A percentile compares a stretch with the other conserved stretches of the same genome.
Conservation (phyloP, 2,888 invertebrate species). For the Leptinotarsa tumamoca region DNA sequence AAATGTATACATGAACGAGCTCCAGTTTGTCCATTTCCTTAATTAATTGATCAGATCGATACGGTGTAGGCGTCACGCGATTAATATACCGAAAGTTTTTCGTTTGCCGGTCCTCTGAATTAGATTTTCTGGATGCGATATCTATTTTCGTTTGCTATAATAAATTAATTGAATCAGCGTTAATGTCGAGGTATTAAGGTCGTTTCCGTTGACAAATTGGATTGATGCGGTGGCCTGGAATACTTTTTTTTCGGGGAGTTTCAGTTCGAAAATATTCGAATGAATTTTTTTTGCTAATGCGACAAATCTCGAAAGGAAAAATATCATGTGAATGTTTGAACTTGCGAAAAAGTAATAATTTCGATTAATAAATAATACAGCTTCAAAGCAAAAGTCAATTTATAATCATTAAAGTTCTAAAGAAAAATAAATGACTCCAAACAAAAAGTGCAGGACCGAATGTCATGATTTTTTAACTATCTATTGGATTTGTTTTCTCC, state of each 20-base stretch:
- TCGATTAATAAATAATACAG: no score
- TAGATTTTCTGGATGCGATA: neutral
- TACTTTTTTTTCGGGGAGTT: neutral
- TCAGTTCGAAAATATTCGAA: no score
- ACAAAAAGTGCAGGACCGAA: no score
- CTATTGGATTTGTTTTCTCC: no score
- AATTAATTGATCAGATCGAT: conserved; percentile 5
- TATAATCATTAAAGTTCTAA: no score
- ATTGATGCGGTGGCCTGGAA: neutral
- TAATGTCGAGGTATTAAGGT: neutral
- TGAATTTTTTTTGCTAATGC: no score
- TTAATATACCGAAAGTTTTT: neutral
- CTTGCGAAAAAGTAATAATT: no score
- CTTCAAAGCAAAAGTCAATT: no score
- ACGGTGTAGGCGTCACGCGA: neutral
- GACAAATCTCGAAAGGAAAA: no score
- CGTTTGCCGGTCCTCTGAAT: neutral
- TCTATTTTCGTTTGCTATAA: neutral
- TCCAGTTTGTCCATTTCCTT: neutral
- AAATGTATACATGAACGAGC: neutral
- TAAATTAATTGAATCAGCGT: conserved; percentile 2
- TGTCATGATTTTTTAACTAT: no score
- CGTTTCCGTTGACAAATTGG: neutral
- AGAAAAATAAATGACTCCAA: no score
- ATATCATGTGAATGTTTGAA: no score